These are phyloP conservation scores for Drosophila cardini DNA, from an alignment of 1,140 invertebrate species.

Conservation along the genomic window DNA sequence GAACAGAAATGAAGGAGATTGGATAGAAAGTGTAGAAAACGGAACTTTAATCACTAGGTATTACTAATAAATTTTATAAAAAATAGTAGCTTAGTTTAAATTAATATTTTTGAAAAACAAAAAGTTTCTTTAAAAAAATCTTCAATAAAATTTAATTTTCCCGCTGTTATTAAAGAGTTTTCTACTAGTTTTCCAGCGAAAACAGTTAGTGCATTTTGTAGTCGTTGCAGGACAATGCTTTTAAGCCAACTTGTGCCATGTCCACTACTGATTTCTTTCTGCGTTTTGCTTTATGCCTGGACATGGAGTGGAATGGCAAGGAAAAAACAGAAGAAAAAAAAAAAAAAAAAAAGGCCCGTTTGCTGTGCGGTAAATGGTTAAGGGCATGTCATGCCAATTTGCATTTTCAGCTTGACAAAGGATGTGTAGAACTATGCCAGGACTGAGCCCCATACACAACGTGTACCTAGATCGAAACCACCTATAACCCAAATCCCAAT, in stretches of 20 bases:
- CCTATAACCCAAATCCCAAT: neutral
- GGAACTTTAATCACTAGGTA: neutral
- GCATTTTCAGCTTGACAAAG: conserved; percentile 82
- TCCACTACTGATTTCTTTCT: conserved; percentile 68
- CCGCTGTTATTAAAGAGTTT: too few species aligned
- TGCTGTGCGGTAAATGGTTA: conserved; percentile 78
- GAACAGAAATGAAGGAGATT: too few species aligned
- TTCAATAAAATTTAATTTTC: too few species aligned
- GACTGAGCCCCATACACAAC: neutral
- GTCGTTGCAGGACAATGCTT: neutral
- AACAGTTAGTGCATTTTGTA: conserved; percentile 9
- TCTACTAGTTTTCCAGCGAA: neutral
- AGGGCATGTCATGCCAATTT: conserved; percentile 82
- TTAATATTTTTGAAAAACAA: too few species aligned
- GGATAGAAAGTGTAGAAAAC: too few species aligned
- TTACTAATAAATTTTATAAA: too few species aligned
- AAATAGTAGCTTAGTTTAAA: too few species aligned
- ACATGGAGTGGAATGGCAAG: conserved; percentile 34
- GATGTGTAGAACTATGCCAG: conserved; percentile 67
- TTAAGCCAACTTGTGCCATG: conserved; percentile 40
- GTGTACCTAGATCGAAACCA: neutral
- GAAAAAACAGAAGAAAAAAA: conserved; percentile 22
- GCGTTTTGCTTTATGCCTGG: conserved; percentile 73
- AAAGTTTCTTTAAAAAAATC: neutral
- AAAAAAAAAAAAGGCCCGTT: conserved; percentile 37